Evolutionary conservation across 2,113 vertebrate species (phyloP).

Genomic region (Callopanchax toddi): DNA sequence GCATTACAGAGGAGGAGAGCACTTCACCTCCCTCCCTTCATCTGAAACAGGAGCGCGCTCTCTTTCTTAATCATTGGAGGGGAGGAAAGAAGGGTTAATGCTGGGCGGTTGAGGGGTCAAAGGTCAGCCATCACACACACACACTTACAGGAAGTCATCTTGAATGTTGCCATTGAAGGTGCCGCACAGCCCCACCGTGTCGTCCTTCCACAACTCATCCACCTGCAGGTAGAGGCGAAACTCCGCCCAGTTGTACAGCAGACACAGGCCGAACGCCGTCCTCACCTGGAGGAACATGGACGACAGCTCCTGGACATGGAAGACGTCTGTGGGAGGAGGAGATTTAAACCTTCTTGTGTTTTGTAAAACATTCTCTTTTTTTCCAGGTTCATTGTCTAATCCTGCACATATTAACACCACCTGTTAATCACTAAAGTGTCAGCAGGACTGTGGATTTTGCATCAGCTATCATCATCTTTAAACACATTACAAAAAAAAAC

Average conservation of each 20-base stretch:
- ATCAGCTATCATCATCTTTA: too few relatives aligned
- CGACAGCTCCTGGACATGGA: conserved; percentile 90
- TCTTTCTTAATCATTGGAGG: conserved; percentile 8
- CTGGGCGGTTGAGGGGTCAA: conserved; percentile 28
- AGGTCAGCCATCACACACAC: conserved; percentile 23
- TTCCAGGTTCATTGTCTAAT: not conserved
- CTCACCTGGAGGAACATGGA: conserved; percentile 91
- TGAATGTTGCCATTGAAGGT: conserved; percentile 97
- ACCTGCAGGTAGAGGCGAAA: conserved; percentile 90
- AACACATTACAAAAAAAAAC: too few relatives aligned
- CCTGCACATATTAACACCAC: not conserved
- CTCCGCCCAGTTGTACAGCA: conserved; percentile 89
- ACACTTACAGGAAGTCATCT: conserved; percentile 93
- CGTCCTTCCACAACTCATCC: conserved; percentile 87
- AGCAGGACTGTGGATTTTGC: too few relatives aligned
- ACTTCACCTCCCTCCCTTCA: conserved; percentile 43
- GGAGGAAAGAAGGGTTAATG: conserved; percentile 6
- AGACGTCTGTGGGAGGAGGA: conserved; percentile 77
- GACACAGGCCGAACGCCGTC: conserved; percentile 84
- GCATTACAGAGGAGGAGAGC: conserved; percentile 66
- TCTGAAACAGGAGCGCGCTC: conserved; percentile 54
- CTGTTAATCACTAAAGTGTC: not conserved
- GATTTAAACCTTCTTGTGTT: not conserved
- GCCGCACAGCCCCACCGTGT: conserved; percentile 92
- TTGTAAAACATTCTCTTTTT: not conserved